Base-by-base conservation (phyloP, 1,140 invertebrate species). In the Ephestia elutella region DNA sequence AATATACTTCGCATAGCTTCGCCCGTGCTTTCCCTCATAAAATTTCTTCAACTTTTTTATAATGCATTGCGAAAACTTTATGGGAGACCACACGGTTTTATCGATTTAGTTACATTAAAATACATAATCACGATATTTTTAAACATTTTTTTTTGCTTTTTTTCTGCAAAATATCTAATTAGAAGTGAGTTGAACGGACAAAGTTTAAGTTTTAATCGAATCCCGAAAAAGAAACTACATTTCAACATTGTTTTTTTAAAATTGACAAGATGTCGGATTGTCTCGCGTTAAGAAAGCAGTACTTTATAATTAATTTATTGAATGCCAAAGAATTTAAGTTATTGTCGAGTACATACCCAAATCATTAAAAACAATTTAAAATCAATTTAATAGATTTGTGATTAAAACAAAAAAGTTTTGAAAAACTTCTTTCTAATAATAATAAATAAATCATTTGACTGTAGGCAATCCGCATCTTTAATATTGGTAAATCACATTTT, bases 1-100 rank as follows among this genome's bases (percentile, higher is more conserved):
- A 68, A 76, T 78, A 75, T 65, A 66, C n/a, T 64, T 69, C 68
- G 77, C 73, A 77, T 75, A 80, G 70, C 78, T 83, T 80, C 55
- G 69, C 68, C 17, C 38, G 35, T 53, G 51, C 21, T 19, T 32
- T 15, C 44, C 25, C 20, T 58, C 28, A 15, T 35, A 44, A 44
- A 32, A 44, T 44, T 44, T 44, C 13, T 2, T 15, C 5, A 44
- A 15, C 4, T 44, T 44, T 44, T 15, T 32, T 32, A 10, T 32
- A 32, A 32, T 32, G 30, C 9, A 32, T 10, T 32, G 11, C 1
- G 7, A 44, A 38, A 44, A 44, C 38, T 44, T 44, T 44, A 44
- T 10, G 15, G 10, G n/a, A 15, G 38, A 44, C 2, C 13, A 3
- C 38, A 44, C 38, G 38, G n/a, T 44, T 68, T n/a, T n/a, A 77